These are phyloP conservation scores for Oscheius sp. DNA, from an alignment of 2,888 invertebrate species.

Conservation along the genomic window DNA sequence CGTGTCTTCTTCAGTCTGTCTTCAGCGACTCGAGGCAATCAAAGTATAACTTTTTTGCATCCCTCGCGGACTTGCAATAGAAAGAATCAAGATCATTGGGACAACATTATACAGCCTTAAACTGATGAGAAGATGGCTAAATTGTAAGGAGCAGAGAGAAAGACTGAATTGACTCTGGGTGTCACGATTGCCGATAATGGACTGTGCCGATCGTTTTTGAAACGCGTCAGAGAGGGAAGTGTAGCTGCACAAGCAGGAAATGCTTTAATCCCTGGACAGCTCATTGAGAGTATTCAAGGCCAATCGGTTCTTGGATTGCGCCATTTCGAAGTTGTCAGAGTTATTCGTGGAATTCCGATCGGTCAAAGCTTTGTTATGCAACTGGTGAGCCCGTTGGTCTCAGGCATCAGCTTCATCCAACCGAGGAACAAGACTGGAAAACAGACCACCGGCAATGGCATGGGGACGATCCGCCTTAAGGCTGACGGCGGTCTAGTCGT, in stretches of 20 bases:
- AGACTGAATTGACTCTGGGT: too few relatives aligned
- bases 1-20: too few relatives aligned
- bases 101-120: too few relatives aligned
- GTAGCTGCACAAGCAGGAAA: constrained; percentile 76
- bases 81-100: too few relatives aligned
- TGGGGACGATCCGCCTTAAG: constrained; percentile 90
- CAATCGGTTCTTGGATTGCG: constrained; percentile 85
- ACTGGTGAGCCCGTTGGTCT: constrained; percentile 88
- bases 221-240: constrained; percentile 91
- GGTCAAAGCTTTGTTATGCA: constrained; percentile 86
- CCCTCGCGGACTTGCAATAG: too few relatives aligned
- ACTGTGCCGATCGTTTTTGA: constrained; percentile 95
- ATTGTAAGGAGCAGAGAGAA: too few relatives aligned
- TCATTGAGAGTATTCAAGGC: constrained; percentile 75
- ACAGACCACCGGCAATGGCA: constrained; percentile 75
- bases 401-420: constrained; percentile 87
- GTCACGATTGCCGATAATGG: constrained; percentile 98
- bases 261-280: constrained; percentile 45
- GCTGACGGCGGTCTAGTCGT: constrained; percentile 90
- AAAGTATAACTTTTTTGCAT: too few relatives aligned
- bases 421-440: constrained; percentile 75
- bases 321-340: constrained; percentile 94
- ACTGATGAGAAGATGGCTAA: too few relatives aligned
- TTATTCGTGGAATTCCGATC: constrained; percentile 89
- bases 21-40: too few relatives aligned